phyloP scores from a whole-genome alignment of 2,797 vertebrate genomes.

The Thamnophis elegans region DNA sequence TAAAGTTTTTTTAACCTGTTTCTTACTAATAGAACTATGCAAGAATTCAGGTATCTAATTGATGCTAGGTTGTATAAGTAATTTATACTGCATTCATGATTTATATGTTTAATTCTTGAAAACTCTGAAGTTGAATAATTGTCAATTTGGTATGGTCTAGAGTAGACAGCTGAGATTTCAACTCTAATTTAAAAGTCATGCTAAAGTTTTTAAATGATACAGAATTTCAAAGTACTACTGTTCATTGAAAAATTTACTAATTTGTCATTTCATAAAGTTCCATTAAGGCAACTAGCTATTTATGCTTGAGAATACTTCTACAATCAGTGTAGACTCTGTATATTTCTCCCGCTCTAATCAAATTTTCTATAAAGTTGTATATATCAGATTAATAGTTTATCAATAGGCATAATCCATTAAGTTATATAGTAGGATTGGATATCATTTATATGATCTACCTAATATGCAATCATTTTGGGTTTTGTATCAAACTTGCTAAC shows the following conservation, averaged over 20 bases:
- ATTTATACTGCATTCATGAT: neutral
- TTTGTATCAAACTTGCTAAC: neutral
- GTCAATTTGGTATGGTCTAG: neutral
- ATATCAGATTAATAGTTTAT: neutral
- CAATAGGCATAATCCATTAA: neutral
- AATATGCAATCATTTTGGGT: neutral
- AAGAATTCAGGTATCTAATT: neutral
- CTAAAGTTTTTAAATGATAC: neutral
- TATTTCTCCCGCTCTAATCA: neutral
- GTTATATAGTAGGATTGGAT: neutral
- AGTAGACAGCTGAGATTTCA: neutral
- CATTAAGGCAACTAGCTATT: neutral
- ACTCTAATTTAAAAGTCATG: neutral
- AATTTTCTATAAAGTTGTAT: neutral
- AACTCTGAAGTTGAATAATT: neutral
- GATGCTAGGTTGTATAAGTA: slow-evolving; percentile 19
- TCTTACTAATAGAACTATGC: neutral
- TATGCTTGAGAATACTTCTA: neutral
- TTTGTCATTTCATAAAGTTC: neutral
- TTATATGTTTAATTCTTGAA: neutral
- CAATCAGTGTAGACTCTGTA: neutral
- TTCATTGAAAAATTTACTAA: neutral
- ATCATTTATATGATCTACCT: neutral
- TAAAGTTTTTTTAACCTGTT: neutral
- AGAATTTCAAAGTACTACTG: neutral